Conservation (phyloP, 2,888 invertebrate species). For the Hydroisotoma schaefferi region DNA sequence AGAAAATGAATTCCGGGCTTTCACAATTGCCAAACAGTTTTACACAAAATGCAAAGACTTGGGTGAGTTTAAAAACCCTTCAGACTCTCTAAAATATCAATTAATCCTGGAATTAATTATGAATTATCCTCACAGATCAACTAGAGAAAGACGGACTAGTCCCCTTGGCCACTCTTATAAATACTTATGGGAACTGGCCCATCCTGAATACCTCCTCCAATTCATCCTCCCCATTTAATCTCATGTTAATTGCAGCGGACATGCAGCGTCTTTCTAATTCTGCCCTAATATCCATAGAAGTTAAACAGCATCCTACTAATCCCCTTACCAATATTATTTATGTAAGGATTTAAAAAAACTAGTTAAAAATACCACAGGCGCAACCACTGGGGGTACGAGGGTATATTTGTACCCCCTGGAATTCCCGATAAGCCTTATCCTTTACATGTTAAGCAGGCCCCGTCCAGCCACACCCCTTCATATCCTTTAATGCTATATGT, state of each 20-base stretch:
- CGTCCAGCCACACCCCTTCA: too few relatives aligned
- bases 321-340: conserved; percentile 20
- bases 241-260: conserved; percentile 13
- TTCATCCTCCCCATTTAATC: conserved; percentile 9
- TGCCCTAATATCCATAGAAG: conserved; percentile 25
- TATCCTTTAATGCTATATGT: too few relatives aligned
- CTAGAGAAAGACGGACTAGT: conserved; percentile 15
- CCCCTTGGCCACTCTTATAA: conserved; percentile 3
- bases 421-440: too few relatives aligned
- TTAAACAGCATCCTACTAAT: conserved; percentile 32
- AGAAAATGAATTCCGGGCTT: background rate
- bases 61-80: conserved; percentile 10
- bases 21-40: conserved; percentile 11
- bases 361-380: background rate
- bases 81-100: background rate
- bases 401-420: too few relatives aligned
- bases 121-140: conserved; percentile 11
- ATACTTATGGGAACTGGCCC: conserved; percentile 13
- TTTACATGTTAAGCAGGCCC: too few relatives aligned
- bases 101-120: background rate
- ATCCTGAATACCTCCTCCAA: background rate
- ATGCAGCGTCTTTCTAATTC: conserved; percentile 27
- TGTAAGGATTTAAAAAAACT: conserved; percentile 11
- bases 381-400: too few relatives aligned
- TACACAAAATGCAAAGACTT: conserved; percentile 15